Evolutionary conservation across 1,140 invertebrate genomes (phyloP), one percentile per base, ranked within the genome.

Genomic region (Bombus sylvicola): DNA sequence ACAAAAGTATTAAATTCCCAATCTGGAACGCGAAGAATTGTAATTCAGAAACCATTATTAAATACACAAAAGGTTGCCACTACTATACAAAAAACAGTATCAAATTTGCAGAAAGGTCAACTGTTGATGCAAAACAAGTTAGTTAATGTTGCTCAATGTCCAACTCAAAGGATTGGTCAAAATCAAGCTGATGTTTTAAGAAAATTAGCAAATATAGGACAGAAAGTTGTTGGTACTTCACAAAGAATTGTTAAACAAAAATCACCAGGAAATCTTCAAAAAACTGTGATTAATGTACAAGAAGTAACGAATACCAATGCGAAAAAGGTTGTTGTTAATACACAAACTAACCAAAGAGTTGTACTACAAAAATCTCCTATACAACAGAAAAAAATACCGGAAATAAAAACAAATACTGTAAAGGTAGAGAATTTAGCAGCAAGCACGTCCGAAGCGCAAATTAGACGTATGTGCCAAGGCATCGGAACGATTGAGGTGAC

Each of bases 401-500:
- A 91, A 34, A 85, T 93, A 25, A 94, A 95, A 71, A 95, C 95
- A 3, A 95, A 95, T 57, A 92, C 94, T 4, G 95, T 96, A 34
- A 93, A 93, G 69, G 92, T 96, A 66, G 96, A 96, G 84, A 96
- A 96, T 92, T 91, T 96, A 62, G 95, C 96, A 59, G 95, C 95
- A 13, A 95, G 94, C 81, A 96, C 95, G 10, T 94, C 94, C 10
- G 95, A 96, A 87, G 86, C 93, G 39, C 95, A 96, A 89, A 94
- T 96, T 75, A 93, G 95, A 72, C 94, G 95, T 85, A 95, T 96
- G 94, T 96, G 96, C 92, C 94, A 95, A 91, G 94, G 94, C 87
- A 95, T 96, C 82, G 96, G 96, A 81, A 95, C 92, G 57, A 92
- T 96, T 73, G 95, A 96, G 96, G 96, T 96, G 94, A 96, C 91